Percentiles rank a stretch among this genome's conserved stretches.
phyloP scores from a whole-genome alignment of 23 tunicate species.

The Ciona savignyi region DNA sequence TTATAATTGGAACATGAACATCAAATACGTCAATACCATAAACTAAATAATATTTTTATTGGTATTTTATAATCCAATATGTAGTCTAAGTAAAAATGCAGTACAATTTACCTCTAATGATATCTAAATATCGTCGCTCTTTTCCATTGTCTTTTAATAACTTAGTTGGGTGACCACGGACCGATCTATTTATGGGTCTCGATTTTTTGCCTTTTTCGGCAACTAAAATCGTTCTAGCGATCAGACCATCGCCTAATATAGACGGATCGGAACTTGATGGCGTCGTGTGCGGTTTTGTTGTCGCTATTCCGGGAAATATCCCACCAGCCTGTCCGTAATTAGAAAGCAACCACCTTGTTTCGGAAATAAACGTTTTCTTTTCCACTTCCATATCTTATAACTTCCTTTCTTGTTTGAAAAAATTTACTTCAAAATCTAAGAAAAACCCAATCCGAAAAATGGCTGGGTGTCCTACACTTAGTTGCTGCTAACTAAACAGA shows the following conservation, averaged over 20 bases:
- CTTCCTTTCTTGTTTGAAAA: too few relatives aligned
- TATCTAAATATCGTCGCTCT: not conserved
- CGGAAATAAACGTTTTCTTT: not conserved
- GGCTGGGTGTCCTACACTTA: too few relatives aligned
- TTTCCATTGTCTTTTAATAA: not conserved
- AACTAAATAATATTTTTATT: not conserved
- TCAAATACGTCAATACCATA: too few relatives aligned
- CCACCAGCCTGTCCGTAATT: not conserved
- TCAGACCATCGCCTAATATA: not conserved
- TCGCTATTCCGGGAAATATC: not conserved
- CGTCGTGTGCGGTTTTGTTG: not conserved
- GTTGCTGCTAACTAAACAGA: too few relatives aligned
- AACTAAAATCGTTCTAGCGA: not conserved
- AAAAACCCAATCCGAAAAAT: too few relatives aligned
- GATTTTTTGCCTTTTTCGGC: not conserved
- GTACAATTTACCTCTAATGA: not conserved
- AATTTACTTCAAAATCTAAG: too few relatives aligned
- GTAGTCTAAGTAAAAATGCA: too few relatives aligned
- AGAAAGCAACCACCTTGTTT: not conserved
- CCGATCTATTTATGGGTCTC: too few relatives aligned
- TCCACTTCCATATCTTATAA: too few relatives aligned
- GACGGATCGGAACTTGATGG: not conserved
- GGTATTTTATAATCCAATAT: too few relatives aligned
- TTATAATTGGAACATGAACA: too few relatives aligned
- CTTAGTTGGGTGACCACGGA: not conserved